These are phyloP conservation scores for Stylophora pistillata DNA, from an alignment of 64 coral and sea anemone genomes.

Conservation along the genomic window DNA sequence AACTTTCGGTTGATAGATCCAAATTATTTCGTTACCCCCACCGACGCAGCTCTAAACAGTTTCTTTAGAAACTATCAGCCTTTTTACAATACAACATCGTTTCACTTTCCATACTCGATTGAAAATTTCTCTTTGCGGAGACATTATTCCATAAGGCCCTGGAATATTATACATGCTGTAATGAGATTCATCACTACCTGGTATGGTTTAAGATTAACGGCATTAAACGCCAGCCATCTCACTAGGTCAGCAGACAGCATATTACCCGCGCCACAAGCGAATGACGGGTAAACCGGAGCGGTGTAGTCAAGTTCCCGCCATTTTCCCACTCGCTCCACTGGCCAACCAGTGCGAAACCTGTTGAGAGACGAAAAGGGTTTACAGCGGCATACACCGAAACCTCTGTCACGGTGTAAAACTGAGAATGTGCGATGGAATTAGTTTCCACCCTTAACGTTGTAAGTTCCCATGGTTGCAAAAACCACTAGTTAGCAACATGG, in stretches of 20 bases:
- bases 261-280: constrained; percentile 94
- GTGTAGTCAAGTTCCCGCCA: constrained; percentile 89
- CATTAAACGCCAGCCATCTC: constrained; percentile 89
- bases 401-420: no score
- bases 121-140: no score
- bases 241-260: constrained; percentile 92
- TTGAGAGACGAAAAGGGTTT: background rate
- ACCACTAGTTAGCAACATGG: no score
- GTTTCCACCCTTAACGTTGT: no score
- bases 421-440: background rate
- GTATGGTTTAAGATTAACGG: constrained; percentile 62
- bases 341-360: constrained; percentile 94
- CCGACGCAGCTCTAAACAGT: no score
- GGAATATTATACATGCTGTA: background rate
- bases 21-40: no score
- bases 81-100: no score
- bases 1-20: no score
- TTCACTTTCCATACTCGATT: no score
- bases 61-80: no score
- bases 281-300: constrained; percentile 85
- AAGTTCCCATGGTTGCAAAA: no score
- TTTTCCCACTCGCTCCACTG: constrained; percentile 88
- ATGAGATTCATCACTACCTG: constrained; percentile 51
- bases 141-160: background rate
- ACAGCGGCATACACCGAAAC: background rate